phyloP scores from a whole-genome alignment of 37 sponge, comb jelly and placozoan species.

The Eunapius fragilis region DNA sequence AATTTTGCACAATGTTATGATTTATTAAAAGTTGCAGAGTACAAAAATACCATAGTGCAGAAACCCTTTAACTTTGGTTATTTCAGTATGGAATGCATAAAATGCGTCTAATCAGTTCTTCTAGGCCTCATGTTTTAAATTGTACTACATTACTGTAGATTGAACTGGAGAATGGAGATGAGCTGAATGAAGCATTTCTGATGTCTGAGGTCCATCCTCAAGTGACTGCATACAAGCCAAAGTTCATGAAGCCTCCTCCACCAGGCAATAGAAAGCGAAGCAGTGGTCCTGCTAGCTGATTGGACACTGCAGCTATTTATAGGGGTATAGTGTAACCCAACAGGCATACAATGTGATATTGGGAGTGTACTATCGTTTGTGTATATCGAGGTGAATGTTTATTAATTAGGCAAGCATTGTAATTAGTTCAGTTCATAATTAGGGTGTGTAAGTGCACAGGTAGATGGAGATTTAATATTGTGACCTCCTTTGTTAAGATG shows the following conservation, averaged over 20 bases:
- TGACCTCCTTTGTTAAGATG: too few relatives aligned
- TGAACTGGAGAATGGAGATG: conserved; percentile 66
- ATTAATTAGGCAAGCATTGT: too few relatives aligned
- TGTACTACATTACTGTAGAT: conserved; percentile 41
- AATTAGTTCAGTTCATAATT: too few relatives aligned
- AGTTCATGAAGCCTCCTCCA: conserved; percentile 75
- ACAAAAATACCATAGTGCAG: too few relatives aligned
- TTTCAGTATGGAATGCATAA: too few relatives aligned
- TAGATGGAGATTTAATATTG: too few relatives aligned
- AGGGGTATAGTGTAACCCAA: not conserved
- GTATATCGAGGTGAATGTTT: not conserved
- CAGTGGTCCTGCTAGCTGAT: not conserved
- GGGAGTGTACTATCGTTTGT: not conserved
- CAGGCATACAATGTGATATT: not conserved
- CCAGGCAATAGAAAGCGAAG: conserved; percentile 42
- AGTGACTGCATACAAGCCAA: conserved; percentile 37
- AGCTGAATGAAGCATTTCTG: conserved; percentile 51
- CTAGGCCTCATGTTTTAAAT: too few relatives aligned
- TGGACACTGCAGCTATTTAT: not conserved
- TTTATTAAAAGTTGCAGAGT: too few relatives aligned
- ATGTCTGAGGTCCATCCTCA: conserved; percentile 81
- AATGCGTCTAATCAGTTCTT: too few relatives aligned
- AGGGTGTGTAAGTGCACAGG: too few relatives aligned
- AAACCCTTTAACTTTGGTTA: too few relatives aligned
- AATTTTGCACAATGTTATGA: too few relatives aligned